Evolutionary conservation across 1,140 invertebrate species (phyloP).

Genomic region (Probaryconus sp.): DNA sequence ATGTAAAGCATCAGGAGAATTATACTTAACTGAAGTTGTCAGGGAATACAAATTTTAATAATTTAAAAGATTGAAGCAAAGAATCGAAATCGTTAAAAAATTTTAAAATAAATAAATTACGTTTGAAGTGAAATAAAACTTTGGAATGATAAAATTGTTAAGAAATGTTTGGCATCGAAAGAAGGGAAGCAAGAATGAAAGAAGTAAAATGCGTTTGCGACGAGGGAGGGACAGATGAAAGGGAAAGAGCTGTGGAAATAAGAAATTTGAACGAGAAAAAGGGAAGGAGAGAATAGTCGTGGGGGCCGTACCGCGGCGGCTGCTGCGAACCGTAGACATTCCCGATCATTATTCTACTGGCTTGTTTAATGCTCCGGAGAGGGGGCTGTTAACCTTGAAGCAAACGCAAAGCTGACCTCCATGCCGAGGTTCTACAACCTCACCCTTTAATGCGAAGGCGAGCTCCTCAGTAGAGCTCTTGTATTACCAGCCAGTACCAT

Average conservation of each 20-base stretch:
- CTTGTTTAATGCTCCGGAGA: conserved; percentile 57
- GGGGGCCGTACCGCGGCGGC: conserved; percentile 66
- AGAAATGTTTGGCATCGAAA: too few relatives aligned
- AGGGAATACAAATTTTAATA: too few relatives aligned
- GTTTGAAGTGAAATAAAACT: too few relatives aligned
- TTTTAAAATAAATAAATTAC: too few relatives aligned
- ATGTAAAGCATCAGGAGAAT: too few relatives aligned
- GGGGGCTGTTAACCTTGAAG: conserved; percentile 68
- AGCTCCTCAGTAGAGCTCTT: conserved; percentile 49
- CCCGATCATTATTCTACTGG: conserved; percentile 73
- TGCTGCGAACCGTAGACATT: conserved; percentile 66
- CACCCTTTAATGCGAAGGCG: conserved; percentile 51
- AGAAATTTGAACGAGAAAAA: conserved; percentile 62
- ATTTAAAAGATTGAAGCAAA: too few relatives aligned
- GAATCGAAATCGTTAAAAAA: too few relatives aligned
- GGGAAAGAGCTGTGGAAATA: conserved; percentile 33
- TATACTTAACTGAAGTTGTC: too few relatives aligned
- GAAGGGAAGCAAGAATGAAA: conserved; percentile 19
- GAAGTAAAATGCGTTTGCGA: conserved; percentile 14
- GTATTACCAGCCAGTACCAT: conserved; percentile 29
- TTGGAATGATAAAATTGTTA: too few relatives aligned
- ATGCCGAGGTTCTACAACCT: conserved; percentile 60
- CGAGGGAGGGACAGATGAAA: conserved; percentile 38
- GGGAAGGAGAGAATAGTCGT: conserved; percentile 64
- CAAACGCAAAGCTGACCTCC: conserved; percentile 64